Evolutionary conservation across 2,888 invertebrate genomes (phyloP).

Genomic region (Rhopalosiphum nymphaeae): DNA sequence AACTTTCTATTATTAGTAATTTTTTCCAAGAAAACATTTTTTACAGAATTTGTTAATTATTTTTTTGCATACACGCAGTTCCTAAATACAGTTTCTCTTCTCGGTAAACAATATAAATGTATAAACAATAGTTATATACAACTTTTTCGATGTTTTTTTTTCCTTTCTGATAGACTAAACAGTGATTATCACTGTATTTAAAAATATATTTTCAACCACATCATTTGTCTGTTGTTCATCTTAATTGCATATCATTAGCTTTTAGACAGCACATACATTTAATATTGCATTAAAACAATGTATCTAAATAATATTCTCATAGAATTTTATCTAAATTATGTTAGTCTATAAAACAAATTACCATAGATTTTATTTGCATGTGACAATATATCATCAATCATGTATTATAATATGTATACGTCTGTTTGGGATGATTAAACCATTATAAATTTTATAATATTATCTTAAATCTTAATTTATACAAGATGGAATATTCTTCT

Average conservation of each 20-base stretch:
- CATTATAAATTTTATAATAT: neutral
- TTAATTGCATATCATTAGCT: neutral
- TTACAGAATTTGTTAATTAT: too few species aligned
- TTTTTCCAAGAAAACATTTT: too few species aligned
- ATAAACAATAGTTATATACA: neutral
- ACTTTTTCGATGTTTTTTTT: neutral
- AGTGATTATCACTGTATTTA: neutral
- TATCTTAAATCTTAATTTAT: neutral
- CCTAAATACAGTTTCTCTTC: neutral
- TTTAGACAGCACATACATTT: neutral
- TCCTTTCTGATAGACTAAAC: neutral
- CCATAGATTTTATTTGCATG: neutral
- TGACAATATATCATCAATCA: neutral
- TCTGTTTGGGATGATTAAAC: neutral
- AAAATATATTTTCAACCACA: neutral
- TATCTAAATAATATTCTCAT: neutral
- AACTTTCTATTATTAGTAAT: neutral
- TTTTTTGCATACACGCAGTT: neutral
- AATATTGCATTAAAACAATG: neutral
- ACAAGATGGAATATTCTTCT: neutral
- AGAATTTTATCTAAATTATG: neutral
- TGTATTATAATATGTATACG: neutral
- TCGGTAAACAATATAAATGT: neutral
- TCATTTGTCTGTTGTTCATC: neutral
- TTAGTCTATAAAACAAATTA: neutral